Evolutionary conservation across 2,113 vertebrate genomes (phyloP), one percentile per base, ranked within the genome.

Genomic region (Pachyramphus minor): DNA sequence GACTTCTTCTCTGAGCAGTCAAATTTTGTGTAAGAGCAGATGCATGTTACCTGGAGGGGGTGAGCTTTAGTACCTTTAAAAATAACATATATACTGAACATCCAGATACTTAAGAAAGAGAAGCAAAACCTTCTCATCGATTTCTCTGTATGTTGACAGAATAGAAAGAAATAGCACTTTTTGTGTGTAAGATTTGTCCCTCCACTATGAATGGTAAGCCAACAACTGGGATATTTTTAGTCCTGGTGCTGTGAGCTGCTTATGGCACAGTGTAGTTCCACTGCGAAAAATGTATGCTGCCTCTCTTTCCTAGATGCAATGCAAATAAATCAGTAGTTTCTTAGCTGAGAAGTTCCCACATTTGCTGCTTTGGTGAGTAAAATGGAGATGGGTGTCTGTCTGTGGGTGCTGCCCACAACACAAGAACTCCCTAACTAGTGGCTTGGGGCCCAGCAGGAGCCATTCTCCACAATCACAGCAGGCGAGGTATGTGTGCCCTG

Each of bases 351-450:
- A 37, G 12, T 63, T 83, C 45, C 50, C 30, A 44, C 39, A n/a
- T 84, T 35, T 66, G 14, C 45, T 14, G 1, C 30, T 67, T 44
- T 64, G 22, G 23, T 69, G 31, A 79, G 41, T 68, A 49, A 79
- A 79, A 84, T 1, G 5, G 35, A 60, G 52, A 47, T 7, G 0
- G 21, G n/a, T n/a, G n/a, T 76, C 27, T 84, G 33, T 45, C 66
- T 45, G 27, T 45, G 45, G 33, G 56, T 58, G 24, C 31, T 76
- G 42, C 67, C 14, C 63, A 42, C 37, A 55, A 19, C 16, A 5
- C 7, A 58, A 23, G 14, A n/a, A 49, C 1, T 59, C 44, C 14
- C 8, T 52, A 12, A 25, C 24, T 0, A 0, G 22, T 62, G 35
- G 23, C n/a, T 66, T 39, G 30, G 28, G 44, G 30, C 8, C n/a